Base-by-base conservation (phyloP, 2,888 invertebrate species). In the Tetheella fluctuosa region DNA sequence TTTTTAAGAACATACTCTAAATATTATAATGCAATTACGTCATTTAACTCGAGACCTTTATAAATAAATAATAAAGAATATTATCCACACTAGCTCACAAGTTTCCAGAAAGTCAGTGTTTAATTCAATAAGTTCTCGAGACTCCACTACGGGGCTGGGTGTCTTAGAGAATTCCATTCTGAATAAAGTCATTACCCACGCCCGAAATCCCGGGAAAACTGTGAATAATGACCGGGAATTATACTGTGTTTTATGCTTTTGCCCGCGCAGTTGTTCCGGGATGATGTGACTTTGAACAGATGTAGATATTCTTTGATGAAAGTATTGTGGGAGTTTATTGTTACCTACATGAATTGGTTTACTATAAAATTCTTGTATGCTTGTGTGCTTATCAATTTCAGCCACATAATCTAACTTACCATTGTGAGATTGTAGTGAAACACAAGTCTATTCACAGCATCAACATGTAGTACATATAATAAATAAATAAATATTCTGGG, bases 191-290 rank as follows among this genome's bases (percentile, higher is more conserved):
- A 82, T 85, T 85, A 84, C 76, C 76, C 76, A 64, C 79, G 77
- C 76, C 71, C 74, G 68, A 78, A 77, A 83, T 81, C 79, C 77
- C 76, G 74, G 76, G 80, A 77, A 81, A 84, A 85, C 82, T 85
- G 85, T 86, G 85, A 86, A 85, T 86, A 86, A 86, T 84, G 85
- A 81, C 82, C 74, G 78, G 79, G 85, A 83, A 84, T 86, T 86
- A 85, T 85, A 79, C 85, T 84, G 85, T 85, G 79, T 85, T 85
- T 85, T 85, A 86, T 85, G 84, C 80, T 75, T 72, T 70, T 68
- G 71, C 70, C 70, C 63, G 67, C 57, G 23, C 20, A n/a, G 17
- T 48, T 48, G 48, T 48, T 48, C 48, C n/a, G 20, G 48, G 8
- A 20, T 48, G 17, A 48, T 48, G 7, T 48, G 8, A 3, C 10